phyloP scores from a whole-genome alignment of 2,888 invertebrate species.

The Criorhina ranunculi region DNA sequence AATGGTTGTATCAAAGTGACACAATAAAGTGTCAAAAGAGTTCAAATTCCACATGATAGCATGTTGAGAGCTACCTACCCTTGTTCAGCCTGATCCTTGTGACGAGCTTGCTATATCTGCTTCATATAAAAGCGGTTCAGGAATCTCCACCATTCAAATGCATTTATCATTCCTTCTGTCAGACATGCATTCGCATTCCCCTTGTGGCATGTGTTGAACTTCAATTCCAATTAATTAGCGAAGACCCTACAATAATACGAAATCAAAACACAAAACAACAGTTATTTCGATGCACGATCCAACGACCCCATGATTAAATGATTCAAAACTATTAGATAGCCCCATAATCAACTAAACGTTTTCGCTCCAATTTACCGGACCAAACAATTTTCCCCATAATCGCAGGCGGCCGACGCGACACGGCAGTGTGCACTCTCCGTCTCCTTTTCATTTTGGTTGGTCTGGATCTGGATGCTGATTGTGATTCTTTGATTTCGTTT shows the following conservation, averaged over 20 bases:
- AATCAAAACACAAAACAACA: constrained; percentile 62
- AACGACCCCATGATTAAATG: constrained; percentile 74
- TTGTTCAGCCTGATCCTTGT: too few species aligned
- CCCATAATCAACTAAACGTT: constrained; percentile 77
- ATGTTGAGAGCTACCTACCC: too few species aligned
- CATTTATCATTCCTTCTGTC: constrained; percentile 35
- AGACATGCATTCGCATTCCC: constrained; percentile 1
- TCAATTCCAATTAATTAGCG: constrained; percentile 57
- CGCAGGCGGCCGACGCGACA: background rate
- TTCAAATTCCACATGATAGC: too few species aligned
- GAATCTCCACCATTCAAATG: background rate
- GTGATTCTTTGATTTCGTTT: constrained; percentile 68
- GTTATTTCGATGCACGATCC: constrained; percentile 66
- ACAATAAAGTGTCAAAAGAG: too few species aligned
- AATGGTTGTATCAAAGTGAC: too few species aligned
- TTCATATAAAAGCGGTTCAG: too few species aligned
- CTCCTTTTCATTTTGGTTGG: too few species aligned
- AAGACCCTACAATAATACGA: constrained; percentile 43
- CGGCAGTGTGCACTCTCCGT: constrained; percentile 17
- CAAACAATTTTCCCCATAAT: constrained; percentile 72
- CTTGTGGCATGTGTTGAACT: constrained; percentile 40
- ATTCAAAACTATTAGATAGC: constrained; percentile 72
- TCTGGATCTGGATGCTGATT: constrained; percentile 30
- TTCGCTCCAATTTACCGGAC: constrained; percentile 76
- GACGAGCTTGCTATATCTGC: too few species aligned